These are phyloP conservation scores for Malaclemys terrapin DNA, from an alignment of 2,113 vertebrate species.

Conservation along the genomic window DNA sequence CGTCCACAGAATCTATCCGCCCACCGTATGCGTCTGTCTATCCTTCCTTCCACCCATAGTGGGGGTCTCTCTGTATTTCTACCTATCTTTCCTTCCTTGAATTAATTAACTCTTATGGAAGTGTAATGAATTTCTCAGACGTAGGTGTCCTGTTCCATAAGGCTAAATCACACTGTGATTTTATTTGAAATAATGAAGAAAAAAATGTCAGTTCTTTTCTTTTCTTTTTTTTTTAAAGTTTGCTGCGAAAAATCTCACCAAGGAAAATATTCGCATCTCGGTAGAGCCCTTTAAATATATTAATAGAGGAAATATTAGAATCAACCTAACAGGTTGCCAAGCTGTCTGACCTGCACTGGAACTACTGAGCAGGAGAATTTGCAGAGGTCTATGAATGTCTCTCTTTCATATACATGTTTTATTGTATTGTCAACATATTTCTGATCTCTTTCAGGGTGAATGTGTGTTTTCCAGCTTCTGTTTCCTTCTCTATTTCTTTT, in stretches of 20 bases:
- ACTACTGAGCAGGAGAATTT: neutral
- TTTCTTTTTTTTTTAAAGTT: too few relatives aligned
- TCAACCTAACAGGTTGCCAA: neutral
- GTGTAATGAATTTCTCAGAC: neutral
- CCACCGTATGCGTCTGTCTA: neutral
- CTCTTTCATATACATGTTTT: neutral
- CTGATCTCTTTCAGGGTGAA: constrained; percentile 27
- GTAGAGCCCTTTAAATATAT: neutral
- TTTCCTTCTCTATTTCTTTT: constrained; percentile 39
- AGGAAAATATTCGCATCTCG: neutral
- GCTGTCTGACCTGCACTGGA: neutral
- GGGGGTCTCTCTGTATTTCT: neutral
- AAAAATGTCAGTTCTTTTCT: neutral
- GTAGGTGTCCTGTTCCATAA: neutral
- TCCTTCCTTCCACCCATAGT: neutral
- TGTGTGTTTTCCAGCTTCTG: constrained; percentile 5
- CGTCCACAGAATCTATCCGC: neutral
- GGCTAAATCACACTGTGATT: neutral
- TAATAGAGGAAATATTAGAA: neutral
- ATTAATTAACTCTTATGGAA: neutral
- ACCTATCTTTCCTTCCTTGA: neutral
- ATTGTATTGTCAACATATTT: constrained; percentile 32
- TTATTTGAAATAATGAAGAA: neutral
- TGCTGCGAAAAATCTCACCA: neutral
- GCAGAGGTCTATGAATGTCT: neutral